Percentiles rank a stretch among this genome's conserved stretches.
Evolutionary conservation across 2,797 vertebrate species (phyloP).

Genomic region (Novumbra hubbsi): DNA sequence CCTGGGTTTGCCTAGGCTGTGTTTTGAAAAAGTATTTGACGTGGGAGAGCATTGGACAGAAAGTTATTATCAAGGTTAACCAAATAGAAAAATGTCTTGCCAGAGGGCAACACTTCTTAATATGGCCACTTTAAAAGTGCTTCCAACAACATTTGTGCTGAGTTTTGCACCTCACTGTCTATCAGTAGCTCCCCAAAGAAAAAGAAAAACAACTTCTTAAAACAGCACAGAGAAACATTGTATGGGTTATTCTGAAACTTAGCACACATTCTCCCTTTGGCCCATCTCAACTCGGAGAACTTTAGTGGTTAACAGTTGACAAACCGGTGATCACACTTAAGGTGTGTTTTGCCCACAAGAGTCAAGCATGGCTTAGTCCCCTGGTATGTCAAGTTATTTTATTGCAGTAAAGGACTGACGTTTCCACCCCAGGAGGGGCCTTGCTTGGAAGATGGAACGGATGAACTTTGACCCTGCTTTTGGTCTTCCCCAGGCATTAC

Average conservation of each 20-base stretch:
- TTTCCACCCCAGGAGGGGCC: not conserved
- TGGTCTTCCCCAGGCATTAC: too few relatives aligned
- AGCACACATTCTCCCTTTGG: not conserved
- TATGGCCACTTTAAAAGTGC: not conserved
- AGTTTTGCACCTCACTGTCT: not conserved
- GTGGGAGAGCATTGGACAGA: not conserved
- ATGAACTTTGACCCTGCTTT: too few relatives aligned
- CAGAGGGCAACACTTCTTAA: not conserved
- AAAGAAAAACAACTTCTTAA: not conserved
- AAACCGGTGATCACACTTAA: too few relatives aligned
- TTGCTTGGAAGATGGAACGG: too few relatives aligned
- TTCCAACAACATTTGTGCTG: not conserved
- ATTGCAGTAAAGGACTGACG: not conserved
- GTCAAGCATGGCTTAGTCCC: not conserved
- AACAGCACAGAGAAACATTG: not conserved
- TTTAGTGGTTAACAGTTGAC: not conserved
- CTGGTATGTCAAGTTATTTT: not conserved
- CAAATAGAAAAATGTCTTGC: not conserved
- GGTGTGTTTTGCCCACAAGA: not conserved
- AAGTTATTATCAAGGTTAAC: not conserved
- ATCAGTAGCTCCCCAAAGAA: not conserved
- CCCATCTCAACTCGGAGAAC: not conserved
- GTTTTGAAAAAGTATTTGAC: not conserved
- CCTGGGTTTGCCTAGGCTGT: not conserved
- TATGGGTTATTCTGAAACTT: not conserved